A percentile compares a stretch with the other conserved stretches of the same genome.
These are phyloP conservation scores for Poeciliopsis paucimaculata DNA, from an alignment of 2,797 vertebrate species.

Conservation along the genomic window DNA sequence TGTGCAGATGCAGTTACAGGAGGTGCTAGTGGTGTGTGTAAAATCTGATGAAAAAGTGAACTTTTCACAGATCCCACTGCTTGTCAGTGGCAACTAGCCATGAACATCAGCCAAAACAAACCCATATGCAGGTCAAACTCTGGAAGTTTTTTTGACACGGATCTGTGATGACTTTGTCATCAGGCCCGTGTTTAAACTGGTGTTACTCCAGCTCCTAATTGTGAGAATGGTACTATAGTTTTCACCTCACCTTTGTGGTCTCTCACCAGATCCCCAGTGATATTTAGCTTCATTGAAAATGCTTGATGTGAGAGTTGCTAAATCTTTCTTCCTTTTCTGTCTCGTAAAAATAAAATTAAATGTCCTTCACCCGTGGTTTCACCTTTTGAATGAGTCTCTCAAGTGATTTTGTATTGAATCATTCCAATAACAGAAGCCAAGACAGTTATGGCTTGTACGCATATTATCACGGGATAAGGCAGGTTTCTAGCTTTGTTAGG, in stretches of 20 bases:
- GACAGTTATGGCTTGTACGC: conserved; percentile 58
- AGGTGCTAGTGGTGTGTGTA: conserved; percentile 18
- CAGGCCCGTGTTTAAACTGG: conserved; percentile 69
- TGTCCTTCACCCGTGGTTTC: conserved; percentile 61
- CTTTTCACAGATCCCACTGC: conserved; percentile 37
- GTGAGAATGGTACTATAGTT: conserved; percentile 53
- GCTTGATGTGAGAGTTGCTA: conserved; percentile 53
- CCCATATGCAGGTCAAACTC: conserved; percentile 49
- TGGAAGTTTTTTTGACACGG: conserved; percentile 57
- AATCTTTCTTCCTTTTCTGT: conserved; percentile 47
- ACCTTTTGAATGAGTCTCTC: conserved; percentile 44
- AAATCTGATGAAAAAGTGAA: conserved; percentile 27
- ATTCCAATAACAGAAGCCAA: conserved; percentile 43
- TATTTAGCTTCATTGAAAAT: conserved; percentile 66
- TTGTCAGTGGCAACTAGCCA: conserved; percentile 56
- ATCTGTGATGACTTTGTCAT: conserved; percentile 70
- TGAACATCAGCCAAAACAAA: conserved; percentile 69
- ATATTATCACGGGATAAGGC: conserved; percentile 54
- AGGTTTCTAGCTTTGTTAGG: neutral
- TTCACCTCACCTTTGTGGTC: conserved; percentile 52
- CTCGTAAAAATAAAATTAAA: neutral
- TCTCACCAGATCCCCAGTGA: conserved; percentile 47
- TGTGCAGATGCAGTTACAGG: conserved; percentile 13
- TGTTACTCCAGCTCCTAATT: conserved; percentile 69
- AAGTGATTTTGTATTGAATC: conserved; percentile 50